These are phyloP conservation scores for Brachionus plicatilis DNA, from an alignment of 1,140 invertebrate species.

Conservation along the genomic window DNA sequence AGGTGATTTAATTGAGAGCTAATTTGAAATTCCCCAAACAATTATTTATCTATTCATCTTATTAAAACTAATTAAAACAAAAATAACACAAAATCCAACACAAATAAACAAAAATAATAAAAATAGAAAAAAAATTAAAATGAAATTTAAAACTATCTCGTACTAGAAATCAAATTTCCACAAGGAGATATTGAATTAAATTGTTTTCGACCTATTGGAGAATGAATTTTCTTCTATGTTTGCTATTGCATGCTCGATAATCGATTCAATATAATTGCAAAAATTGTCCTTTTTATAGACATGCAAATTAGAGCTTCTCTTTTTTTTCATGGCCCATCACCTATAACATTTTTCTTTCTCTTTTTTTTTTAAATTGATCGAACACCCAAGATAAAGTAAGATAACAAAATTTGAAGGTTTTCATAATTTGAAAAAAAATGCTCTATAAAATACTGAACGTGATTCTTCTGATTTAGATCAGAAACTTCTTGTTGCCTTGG, in stretches of 20 bases:
- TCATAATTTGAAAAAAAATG: not conserved
- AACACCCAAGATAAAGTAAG: not conserved
- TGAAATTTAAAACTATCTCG: constrained; percentile 28
- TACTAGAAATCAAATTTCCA: constrained; percentile 29
- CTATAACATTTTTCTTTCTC: not conserved
- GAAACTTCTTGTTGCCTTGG: not conserved
- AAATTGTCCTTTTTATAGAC: not conserved
- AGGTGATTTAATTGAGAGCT: not conserved
- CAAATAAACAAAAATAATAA: not conserved
- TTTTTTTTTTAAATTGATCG: not conserved
- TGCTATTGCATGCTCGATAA: not conserved
- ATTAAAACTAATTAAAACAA: constrained; percentile 22
- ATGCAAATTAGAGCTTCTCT: not conserved
- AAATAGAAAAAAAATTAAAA: not conserved
- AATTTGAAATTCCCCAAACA: not conserved
- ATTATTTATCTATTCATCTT: constrained; percentile 26
- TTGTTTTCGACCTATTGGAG: constrained; percentile 19
- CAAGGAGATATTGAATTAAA: constrained; percentile 34
- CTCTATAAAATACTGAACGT: not conserved
- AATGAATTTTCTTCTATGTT: constrained; percentile 7
- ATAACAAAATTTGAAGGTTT: not conserved
- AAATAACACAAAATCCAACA: constrained; percentile 19
- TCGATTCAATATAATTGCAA: not conserved
- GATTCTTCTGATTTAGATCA: not conserved
- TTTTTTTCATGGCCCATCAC: not conserved